Conservation (phyloP, 1,140 invertebrate species). For the Lepidurus arcticus region DNA sequence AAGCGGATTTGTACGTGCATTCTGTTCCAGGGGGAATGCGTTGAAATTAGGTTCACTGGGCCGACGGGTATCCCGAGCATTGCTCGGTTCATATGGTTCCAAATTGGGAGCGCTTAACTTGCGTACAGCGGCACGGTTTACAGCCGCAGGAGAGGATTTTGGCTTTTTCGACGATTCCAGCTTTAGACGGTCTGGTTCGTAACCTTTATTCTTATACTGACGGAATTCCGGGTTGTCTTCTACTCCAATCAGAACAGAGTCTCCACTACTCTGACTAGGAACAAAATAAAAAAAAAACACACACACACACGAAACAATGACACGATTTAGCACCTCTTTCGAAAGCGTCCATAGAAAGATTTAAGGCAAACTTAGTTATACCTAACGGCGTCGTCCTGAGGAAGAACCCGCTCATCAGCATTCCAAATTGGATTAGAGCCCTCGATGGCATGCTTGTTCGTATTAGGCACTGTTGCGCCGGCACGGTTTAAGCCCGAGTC, state of each 20-base stretch:
- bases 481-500: slow-evolving; percentile 53
- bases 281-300: slow-evolving; percentile 28
- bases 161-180: background rate
- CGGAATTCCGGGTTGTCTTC: slow-evolving; percentile 57
- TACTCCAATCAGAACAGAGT: slow-evolving; percentile 58
- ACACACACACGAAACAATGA: background rate
- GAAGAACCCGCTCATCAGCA: slow-evolving; percentile 42
- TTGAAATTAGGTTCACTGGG: slow-evolving; percentile 18
- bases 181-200: slow-evolving; percentile 24
- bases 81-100: slow-evolving; percentile 4
- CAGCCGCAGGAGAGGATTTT: background rate
- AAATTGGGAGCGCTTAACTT: slow-evolving; percentile 13
- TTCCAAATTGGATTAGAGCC: slow-evolving; percentile 63
- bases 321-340: background rate
- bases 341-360: slow-evolving; percentile 26
- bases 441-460: slow-evolving; percentile 60
- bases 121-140: background rate
- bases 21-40: background rate
- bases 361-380: slow-evolving; percentile 29
- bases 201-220: slow-evolving; percentile 34
- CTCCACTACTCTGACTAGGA: slow-evolving; percentile 52
- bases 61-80: background rate
- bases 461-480: slow-evolving; percentile 53
- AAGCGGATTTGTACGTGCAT: slow-evolving; percentile 26
- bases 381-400: slow-evolving; percentile 35